These are phyloP conservation scores for Drosophila borborema DNA, from an alignment of 2,888 invertebrate species.

Conservation along the genomic window DNA sequence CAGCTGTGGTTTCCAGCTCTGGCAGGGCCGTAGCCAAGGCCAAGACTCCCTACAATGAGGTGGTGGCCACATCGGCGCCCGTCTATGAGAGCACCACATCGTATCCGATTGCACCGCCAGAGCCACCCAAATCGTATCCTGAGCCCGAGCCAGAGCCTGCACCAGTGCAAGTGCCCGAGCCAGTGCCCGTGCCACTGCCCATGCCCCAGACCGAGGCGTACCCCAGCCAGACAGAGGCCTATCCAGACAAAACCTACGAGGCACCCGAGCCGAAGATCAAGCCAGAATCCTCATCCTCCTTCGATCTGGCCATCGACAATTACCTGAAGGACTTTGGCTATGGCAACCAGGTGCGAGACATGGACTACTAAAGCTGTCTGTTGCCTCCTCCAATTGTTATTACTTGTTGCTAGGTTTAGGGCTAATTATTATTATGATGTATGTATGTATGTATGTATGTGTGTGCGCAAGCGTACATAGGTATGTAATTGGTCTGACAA, in stretches of 20 bases:
- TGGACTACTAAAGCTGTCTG: conserved; percentile 50
- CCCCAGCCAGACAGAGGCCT: conserved; percentile 46
- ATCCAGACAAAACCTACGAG: conserved; percentile 57
- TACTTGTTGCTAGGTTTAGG: conserved; percentile 49
- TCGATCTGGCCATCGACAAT: conserved; percentile 71
- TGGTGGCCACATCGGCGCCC: conserved; percentile 59
- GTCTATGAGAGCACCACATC: conserved; percentile 57
- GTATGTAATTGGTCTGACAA: conserved; percentile 13
- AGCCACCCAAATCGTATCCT: conserved; percentile 39
- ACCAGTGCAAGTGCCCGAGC: background rate
- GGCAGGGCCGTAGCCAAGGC: conserved; percentile 56
- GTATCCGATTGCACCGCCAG: conserved; percentile 36
- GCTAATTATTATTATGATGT: conserved; percentile 10
- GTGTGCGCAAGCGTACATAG: background rate
- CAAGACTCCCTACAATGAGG: conserved; percentile 63
- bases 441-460: background rate
- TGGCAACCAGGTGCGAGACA: conserved; percentile 63
- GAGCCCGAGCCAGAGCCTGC: conserved; percentile 6
- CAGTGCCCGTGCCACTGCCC: conserved; percentile 26
- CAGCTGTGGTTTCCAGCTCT: conserved; percentile 46
- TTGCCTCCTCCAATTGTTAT: conserved; percentile 27
- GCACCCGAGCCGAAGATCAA: conserved; percentile 44
- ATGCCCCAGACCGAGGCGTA: conserved; percentile 51
- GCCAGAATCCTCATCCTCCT: conserved; percentile 50
- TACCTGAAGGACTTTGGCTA: conserved; percentile 74